A percentile compares a stretch with the other conserved stretches of the same genome.
Evolutionary conservation across 2,797 vertebrate species (phyloP).

Genomic region (Esox lucius): DNA sequence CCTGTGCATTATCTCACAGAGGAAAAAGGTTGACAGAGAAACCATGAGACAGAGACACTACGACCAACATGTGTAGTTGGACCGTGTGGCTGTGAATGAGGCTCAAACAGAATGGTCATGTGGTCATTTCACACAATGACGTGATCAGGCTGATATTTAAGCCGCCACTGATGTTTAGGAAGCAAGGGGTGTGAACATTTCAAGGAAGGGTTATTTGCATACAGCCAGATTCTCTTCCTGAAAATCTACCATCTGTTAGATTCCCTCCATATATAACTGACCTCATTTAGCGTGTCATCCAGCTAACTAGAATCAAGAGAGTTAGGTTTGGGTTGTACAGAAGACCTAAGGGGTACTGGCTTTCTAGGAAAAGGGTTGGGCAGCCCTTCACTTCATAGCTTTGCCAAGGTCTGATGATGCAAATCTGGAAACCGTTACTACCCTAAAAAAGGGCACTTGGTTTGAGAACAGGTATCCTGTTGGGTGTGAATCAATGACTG

Average conservation of each 20-base stretch:
- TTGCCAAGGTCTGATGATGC: neutral
- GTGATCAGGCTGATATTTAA: neutral
- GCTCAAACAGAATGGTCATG: neutral
- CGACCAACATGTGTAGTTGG: neutral
- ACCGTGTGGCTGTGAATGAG: neutral
- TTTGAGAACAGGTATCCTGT: neutral
- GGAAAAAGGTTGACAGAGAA: conserved; percentile 59
- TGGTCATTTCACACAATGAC: neutral
- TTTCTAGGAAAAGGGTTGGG: no score
- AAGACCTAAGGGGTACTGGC: no score
- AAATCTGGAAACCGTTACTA: neutral
- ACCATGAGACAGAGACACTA: neutral
- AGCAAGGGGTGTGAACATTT: neutral
- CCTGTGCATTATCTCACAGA: conserved; percentile 58
- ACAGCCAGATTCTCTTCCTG: no score
- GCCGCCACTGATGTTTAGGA: neutral
- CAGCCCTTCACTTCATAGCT: neutral
- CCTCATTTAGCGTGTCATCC: no score
- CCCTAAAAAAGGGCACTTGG: neutral
- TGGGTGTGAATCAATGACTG: neutral
- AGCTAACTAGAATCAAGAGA: no score
- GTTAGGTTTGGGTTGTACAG: no score
- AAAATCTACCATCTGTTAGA: no score
- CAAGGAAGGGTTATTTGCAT: neutral
- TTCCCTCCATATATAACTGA: no score